Base-by-base conservation (phyloP, 1,140 invertebrate genomes). In the Drosophila arizonae region DNA sequence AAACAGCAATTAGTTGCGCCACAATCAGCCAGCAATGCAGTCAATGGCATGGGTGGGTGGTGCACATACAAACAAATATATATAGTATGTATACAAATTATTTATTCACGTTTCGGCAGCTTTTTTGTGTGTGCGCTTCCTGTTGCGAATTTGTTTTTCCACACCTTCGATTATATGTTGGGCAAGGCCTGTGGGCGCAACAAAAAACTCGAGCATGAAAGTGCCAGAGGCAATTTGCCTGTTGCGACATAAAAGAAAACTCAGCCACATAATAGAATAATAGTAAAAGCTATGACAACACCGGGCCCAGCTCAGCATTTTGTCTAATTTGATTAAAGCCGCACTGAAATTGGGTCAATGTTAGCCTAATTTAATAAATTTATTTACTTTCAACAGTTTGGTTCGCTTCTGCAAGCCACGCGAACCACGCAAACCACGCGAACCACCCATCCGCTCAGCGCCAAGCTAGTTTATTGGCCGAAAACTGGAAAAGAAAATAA, bases 1-100 rank as follows among this genome's bases (percentile, higher is more conserved):
- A 36, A 30, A 64, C 67, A 72, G 77, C 82, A 90, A 87, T 90
- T 90, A 90, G 87, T 79, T 90, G 87, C 87, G 87, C 87, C 76
- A 90, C 74, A 73, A 79, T 62, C 64, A 79, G 13, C 43, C 43
- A 56, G 17, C 45, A 46, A 33, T 64, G 51, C 61, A 72, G 70
- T 72, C 64, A 72, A 61, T 72, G 70, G 56, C 70, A 72, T 60
- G 13, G n/a, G 46, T 26, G 36, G n/a, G 33, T 41, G 24, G 41
- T 15, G 41, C n/a, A 17, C 30, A 28, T 11, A 33, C 5, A n/a
- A 8, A 3, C 30, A 46, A 15, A 54, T 46, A 66, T 6, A 6
- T 10, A 46, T n/a, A 17, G 3, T 45, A 45, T 30, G 6, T 33
- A 45, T 45, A 62, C 28, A 41, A 4, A 33, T 50, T 69, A 46